Evolutionary conservation across 2,888 invertebrate species (phyloP), one percentile per base, ranked within the genome.

Genomic region (Heliconius ethilla): DNA sequence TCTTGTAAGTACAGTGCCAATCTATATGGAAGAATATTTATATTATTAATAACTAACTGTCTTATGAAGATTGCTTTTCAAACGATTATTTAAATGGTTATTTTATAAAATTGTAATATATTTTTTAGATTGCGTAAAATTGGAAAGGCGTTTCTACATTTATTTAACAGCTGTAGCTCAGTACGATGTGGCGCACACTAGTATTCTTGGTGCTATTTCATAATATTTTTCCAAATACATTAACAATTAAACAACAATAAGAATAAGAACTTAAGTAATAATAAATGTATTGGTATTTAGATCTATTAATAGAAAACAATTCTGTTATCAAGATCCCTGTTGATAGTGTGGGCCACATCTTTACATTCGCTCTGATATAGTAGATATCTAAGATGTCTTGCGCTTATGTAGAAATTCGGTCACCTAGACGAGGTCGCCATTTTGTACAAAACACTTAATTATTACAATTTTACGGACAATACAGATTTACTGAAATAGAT

Each of bases 371-470:
- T 76, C 72, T 72, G 76, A 76, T 45, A 33, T 70, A 75, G 59
- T 45, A 78, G 62, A 70, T 79, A 70, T 77, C 70, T 70, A 70
- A 85, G 85, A 87, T 86, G 85, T 83, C 83, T 86, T 86, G 87
- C 85, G 86, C 87, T 89, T 88, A 89, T 86, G 88, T 89, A 92
- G 91, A 94, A 94, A 94, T 94, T 94, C 94, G 94, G 93, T 91
- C 86, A 90, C 92, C 94, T 94, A 94, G 94, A 94, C 89, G 94
- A 94, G 94, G 94, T 91, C 89, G 90, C 90, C 90, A 88, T 88
- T 78, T 92, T 93, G 91, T 93, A 94, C 92, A 93, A 93, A 91
- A 93, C 91, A 90, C 90, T 88, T 91, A 92, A 89, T 87, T 88
- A 89, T 89, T 87, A 88, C 87, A 88, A 89, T 79, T 79, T 81